Base-by-base conservation (phyloP, 2,113 vertebrate genomes). In the Brevimyrus niger region DNA sequence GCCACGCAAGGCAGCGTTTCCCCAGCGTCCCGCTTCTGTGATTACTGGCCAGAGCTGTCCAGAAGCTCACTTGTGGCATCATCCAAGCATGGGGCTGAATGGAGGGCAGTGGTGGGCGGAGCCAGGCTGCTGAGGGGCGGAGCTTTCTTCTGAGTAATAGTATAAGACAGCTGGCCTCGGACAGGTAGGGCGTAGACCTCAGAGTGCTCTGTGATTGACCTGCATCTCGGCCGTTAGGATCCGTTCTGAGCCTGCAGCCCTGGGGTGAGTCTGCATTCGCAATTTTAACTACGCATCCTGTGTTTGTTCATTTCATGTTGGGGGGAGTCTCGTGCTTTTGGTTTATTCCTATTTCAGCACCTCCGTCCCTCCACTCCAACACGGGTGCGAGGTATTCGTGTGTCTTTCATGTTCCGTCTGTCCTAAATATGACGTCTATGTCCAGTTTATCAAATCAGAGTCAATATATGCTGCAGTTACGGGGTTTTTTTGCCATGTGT, bases 151-250 rank as follows among this genome's bases (percentile, higher is more conserved):
- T 89, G 80, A 91, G 46, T 93, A 91, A 91, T 87, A 50, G 88
- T 96, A 96, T 96, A 96, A 96, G 89, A 61, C 44, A 65, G 90
- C 55, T 65, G 47, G 46, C 88, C 88, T 58, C 38, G 76, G 89
- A 87, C 93, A 95, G 94, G 94, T 94, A 93, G 91, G 89, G 35
- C 90, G 80, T 61, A 89, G 80, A 51, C n/a, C 86, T 89, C 69
- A n/a, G 69, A 31, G 47, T 88, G 73, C 46, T 21, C 86, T 73
- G 48, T 83, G 48, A 58, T 83, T 83, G 89, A 88, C 50, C 48
- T 69, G 69, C 15, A 48, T 87, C 58, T 47, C 50, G 19, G 19
- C 23, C 7, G 13, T 0, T 44, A 61, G 73, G 86, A 53, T 27
- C 31, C 51, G 10, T 19, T 58, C 73, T n/a, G 9, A 35, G 38